Evolutionary conservation across 1,140 invertebrate species (phyloP).

Genomic region (Elysia chlorotica): DNA sequence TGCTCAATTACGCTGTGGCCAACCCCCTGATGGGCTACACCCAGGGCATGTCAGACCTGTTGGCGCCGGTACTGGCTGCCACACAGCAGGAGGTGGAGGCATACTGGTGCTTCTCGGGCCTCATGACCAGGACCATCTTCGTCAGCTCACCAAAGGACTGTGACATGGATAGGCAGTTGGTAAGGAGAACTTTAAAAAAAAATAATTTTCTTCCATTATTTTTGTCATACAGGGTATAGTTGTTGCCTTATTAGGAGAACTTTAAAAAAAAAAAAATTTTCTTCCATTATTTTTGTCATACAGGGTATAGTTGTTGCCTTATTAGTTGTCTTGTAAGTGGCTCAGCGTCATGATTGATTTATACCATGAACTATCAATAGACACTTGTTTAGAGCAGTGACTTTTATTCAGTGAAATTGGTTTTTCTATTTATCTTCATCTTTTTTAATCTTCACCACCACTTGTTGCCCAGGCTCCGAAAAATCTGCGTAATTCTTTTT

Average conservation of each 20-base stretch:
- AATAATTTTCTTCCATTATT: no score
- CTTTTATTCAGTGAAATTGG: no score
- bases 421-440: no score
- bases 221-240: no score
- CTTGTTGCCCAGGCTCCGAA: no score
- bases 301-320: neutral
- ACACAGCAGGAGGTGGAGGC: constrained; percentile 87
- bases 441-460: no score
- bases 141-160: constrained; percentile 89
- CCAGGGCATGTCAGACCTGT: constrained; percentile 85
- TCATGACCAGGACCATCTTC: constrained; percentile 89
- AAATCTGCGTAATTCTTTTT: no score
- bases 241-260: neutral
- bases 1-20: constrained; percentile 89
- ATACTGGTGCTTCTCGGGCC: constrained; percentile 92
- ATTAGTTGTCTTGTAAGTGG: no score
- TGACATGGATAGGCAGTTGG: constrained; percentile 91
- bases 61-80: constrained; percentile 85
- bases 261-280: neutral
- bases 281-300: neutral
- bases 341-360: no score
- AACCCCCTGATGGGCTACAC: constrained; percentile 85
- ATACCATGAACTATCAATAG: no score
- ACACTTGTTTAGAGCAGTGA: no score
- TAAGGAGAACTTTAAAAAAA: no score